Conservation (phyloP, 2,888 invertebrate genomes). For the Agonopterix arenella region DNA sequence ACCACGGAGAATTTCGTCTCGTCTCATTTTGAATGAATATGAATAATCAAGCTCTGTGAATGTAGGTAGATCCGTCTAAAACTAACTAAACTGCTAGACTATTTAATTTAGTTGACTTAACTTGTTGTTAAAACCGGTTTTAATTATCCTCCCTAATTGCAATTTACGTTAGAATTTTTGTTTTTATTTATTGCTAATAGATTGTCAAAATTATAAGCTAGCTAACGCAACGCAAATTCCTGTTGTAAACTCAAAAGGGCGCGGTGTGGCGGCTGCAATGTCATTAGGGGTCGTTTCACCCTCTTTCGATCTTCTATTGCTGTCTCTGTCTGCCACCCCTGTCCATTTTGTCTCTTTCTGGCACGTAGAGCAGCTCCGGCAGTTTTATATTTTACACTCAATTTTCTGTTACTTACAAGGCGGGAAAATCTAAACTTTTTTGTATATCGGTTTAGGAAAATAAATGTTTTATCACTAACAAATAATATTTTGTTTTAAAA, state of each 20-base stretch:
- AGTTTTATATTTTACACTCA: conserved; percentile 1
- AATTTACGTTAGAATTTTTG: not conserved
- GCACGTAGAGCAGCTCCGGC: conserved; percentile 12
- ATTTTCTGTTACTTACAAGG: conserved; percentile 7
- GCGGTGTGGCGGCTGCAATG: conserved; percentile 40
- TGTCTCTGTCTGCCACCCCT: conserved; percentile 61
- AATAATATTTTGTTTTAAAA: too few relatives aligned
- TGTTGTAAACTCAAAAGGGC: conserved; percentile 22
- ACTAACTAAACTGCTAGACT: too few relatives aligned
- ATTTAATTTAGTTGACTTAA: too few relatives aligned
- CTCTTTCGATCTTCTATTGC: conserved; percentile 49
- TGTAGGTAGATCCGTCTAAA: too few relatives aligned
- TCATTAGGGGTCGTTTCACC: conserved; percentile 69
- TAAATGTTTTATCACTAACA: too few relatives aligned
- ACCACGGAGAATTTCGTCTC: not conserved
- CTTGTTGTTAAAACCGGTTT: too few relatives aligned
- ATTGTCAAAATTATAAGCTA: not conserved
- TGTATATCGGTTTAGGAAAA: too few relatives aligned
- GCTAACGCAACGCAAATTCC: conserved; percentile 10
- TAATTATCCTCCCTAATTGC: too few relatives aligned
- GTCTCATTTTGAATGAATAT: too few relatives aligned
- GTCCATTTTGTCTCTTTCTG: conserved; percentile 39
- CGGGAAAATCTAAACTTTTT: conserved; percentile 23
- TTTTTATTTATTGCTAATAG: not conserved
- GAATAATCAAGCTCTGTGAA: too few relatives aligned